These are phyloP conservation scores for Drosophila rellima DNA, from an alignment of 2,888 invertebrate species.

Conservation along the genomic window DNA sequence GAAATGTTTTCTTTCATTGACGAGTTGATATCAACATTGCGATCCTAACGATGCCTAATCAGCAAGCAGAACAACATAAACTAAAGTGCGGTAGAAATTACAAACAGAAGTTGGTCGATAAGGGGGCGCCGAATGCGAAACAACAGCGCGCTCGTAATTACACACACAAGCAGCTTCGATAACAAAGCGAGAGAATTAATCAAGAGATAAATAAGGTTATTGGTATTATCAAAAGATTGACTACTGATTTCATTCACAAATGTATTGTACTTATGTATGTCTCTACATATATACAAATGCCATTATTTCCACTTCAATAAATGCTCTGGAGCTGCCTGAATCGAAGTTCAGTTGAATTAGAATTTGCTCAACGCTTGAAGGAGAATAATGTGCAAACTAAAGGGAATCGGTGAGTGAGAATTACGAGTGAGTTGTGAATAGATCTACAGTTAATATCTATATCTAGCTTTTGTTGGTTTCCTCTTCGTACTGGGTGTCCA, in stretches of 20 bases:
- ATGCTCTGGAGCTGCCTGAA: conserved; percentile 32
- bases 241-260: conserved; percentile 54
- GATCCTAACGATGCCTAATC: conserved; percentile 26
- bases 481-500: conserved; percentile 25
- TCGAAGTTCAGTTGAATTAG: conserved; percentile 33
- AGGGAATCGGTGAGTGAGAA: conserved; percentile 35
- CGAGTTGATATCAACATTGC: conserved; percentile 12
- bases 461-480: conserved; percentile 24
- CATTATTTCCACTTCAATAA: conserved; percentile 52
- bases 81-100: conserved; percentile 9
- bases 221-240: conserved; percentile 74
- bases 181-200: conserved; percentile 47
- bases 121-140: conserved; percentile 25
- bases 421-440: not conserved
- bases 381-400: conserved; percentile 33
- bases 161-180: conserved; percentile 19
- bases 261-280: not conserved
- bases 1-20: conserved; percentile 20
- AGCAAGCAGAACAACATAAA: conserved; percentile 12
- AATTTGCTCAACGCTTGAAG: conserved; percentile 19
- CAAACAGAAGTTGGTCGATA: conserved; percentile 28
- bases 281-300: not conserved
- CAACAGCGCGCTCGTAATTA: conserved; percentile 68
- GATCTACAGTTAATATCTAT: not conserved
- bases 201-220: conserved; percentile 62